Percentiles rank a stretch among this genome's conserved stretches.
Conservation (phyloP, 1,140 invertebrate species). For the Brevipalpus yothersi region DNA sequence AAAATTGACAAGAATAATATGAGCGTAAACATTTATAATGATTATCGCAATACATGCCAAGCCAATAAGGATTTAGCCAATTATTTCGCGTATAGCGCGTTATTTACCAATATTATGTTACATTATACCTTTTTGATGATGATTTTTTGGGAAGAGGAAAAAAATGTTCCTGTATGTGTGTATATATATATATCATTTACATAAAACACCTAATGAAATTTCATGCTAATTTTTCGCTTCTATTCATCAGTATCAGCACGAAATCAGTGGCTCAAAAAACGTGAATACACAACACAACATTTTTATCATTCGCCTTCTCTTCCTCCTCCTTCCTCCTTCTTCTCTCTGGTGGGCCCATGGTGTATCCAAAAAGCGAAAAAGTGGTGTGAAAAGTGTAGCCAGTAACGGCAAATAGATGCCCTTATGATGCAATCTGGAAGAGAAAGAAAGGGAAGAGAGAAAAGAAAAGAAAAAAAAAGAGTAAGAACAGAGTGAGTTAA, state of each 20-base stretch:
- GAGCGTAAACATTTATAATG: not conserved
- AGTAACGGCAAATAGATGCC: too few species aligned
- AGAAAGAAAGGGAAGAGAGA: not conserved
- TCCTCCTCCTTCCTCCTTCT: not conserved
- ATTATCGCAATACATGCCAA: not conserved
- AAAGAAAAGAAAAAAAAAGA: not conserved
- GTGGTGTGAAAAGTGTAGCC: too few species aligned
- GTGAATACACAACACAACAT: not conserved
- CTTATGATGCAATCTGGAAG: not conserved
- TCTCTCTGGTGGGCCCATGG: not conserved
- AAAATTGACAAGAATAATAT: not conserved
- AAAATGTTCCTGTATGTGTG: too few species aligned
- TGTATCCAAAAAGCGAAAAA: too few species aligned
- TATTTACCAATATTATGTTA: too few species aligned
- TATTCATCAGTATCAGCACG: not conserved
- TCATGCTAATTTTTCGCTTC: not conserved
- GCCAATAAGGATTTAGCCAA: not conserved
- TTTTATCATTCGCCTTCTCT: not conserved
- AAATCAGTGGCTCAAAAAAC: not conserved
- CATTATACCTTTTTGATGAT: too few species aligned
- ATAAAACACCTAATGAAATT: not conserved
- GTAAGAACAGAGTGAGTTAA: not conserved
- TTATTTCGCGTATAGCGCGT: too few species aligned
- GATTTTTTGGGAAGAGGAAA: too few species aligned
- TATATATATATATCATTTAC: too few species aligned